phyloP scores from a whole-genome alignment of 2,113 vertebrate genomes.

The Hystrix cristata region DNA sequence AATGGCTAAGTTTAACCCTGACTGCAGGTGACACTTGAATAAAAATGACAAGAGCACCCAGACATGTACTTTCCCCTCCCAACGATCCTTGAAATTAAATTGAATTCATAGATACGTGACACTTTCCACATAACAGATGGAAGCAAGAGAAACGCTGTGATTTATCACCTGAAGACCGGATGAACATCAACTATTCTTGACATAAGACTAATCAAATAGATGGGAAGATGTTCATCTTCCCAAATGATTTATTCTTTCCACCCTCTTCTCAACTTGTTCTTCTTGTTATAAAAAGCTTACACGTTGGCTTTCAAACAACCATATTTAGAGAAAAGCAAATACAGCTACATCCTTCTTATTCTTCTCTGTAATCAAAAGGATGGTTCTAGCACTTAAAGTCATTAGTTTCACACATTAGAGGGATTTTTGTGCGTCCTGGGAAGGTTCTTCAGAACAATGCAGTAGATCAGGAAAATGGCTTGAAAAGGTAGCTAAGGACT shows the following conservation, averaged over 20 bases:
- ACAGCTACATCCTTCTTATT: neutral
- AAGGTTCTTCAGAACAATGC: neutral
- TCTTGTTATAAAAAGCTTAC: slow-evolving; percentile 37
- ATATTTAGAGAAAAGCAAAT: slow-evolving; percentile 45
- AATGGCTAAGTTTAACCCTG: neutral
- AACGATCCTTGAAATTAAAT: slow-evolving; percentile 75
- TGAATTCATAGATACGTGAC: neutral
- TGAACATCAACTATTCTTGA: slow-evolving; percentile 16
- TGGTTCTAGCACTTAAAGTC: neutral
- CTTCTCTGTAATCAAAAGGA: neutral
- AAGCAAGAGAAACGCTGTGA: slow-evolving; percentile 39
- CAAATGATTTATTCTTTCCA: slow-evolving; percentile 65
- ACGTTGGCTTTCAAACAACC: neutral
- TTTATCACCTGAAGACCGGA: slow-evolving; percentile 8
- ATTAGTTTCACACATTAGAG: neutral
- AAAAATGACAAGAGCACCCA: slow-evolving; percentile 50
- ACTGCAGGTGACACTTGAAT: neutral
- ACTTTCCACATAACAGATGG: neutral
- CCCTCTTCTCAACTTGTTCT: neutral
- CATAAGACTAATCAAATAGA: slow-evolving; percentile 71
- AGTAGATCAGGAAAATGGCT: slow-evolving; percentile 12
- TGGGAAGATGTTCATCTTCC: slow-evolving; percentile 59
- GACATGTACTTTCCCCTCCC: neutral
- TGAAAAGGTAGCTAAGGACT: neutral
- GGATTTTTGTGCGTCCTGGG: neutral